A percentile compares a stretch with the other conserved stretches of the same genome.
Conservation (phyloP, 2,797 vertebrate genomes). For the Odontamblyopus lacepedii region DNA sequence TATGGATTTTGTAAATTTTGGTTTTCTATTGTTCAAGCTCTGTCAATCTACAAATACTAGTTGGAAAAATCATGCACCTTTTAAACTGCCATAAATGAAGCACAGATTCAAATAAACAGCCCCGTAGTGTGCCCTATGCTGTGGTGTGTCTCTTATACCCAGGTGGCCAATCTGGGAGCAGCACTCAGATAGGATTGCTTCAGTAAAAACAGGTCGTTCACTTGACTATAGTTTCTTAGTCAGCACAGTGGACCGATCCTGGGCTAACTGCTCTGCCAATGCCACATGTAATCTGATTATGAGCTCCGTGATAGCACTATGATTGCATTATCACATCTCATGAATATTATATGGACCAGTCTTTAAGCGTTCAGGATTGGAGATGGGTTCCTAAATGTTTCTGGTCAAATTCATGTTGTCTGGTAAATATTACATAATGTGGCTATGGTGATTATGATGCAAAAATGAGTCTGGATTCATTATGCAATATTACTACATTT, state of each 20-base stretch:
- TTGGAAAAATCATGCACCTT: not conserved
- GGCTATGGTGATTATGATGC: conserved; percentile 6
- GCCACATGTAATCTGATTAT: conserved; percentile 43
- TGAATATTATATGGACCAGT: conserved; percentile 36
- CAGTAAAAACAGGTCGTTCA: conserved; percentile 44
- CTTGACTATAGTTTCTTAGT: conserved; percentile 44
- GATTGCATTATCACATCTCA: conserved; percentile 34
- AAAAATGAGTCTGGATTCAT: not conserved
- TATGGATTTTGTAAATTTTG: not conserved
- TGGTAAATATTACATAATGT: conserved; percentile 1
- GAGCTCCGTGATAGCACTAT: conserved; percentile 33
- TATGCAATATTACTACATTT: not conserved
- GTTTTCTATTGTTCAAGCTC: not conserved
- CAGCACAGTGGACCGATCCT: conserved; percentile 46
- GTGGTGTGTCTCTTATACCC: conserved; percentile 21
- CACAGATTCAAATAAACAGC: not conserved
- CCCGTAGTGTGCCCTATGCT: not conserved
- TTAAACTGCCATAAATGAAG: not conserved
- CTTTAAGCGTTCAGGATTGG: conserved; percentile 1
- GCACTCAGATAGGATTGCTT: conserved; percentile 69
- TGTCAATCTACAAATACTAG: not conserved
- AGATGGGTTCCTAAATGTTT: conserved; percentile 5
- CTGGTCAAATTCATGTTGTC: not conserved
- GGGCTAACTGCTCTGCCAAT: conserved; percentile 10
- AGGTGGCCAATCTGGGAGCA: conserved; percentile 59